These are phyloP conservation scores for Antheraea yamamai DNA, from an alignment of 2,888 invertebrate genomes.

Conservation along the genomic window DNA sequence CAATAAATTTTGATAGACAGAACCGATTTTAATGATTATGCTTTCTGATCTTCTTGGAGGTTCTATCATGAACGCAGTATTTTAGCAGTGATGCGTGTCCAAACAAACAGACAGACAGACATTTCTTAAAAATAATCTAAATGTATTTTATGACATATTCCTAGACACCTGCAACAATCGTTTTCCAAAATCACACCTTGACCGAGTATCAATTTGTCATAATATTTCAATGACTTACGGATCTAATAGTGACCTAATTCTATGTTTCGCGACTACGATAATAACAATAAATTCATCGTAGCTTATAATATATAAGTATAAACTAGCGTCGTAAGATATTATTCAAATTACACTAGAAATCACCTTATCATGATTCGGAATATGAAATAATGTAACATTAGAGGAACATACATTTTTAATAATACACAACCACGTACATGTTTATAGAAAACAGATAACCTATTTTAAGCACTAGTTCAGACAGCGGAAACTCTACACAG, in stretches of 20 bases:
- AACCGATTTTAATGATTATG: too few species aligned
- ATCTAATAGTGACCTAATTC: background rate
- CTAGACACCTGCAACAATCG: too few species aligned
- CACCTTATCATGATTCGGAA: background rate
- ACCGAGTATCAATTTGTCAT: background rate
- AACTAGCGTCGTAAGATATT: background rate
- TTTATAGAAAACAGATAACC: constrained; percentile 1
- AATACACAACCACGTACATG: background rate
- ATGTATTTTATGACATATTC: too few species aligned
- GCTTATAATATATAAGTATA: background rate
- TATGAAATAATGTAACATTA: background rate
- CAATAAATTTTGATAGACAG: too few species aligned
- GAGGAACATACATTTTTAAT: background rate
- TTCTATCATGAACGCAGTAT: too few species aligned
- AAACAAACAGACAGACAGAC: too few species aligned
- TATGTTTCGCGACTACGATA: background rate
- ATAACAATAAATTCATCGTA: background rate
- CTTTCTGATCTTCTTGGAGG: too few species aligned
- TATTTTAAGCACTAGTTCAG: constrained; percentile 5
- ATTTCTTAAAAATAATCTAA: too few species aligned
- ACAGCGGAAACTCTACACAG: constrained; percentile 1
- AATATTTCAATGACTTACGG: background rate
- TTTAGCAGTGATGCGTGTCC: too few species aligned
- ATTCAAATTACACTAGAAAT: background rate
- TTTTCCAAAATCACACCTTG: background rate